A percentile compares a stretch with the other conserved stretches of the same genome.
Evolutionary conservation across 2,113 vertebrate species (phyloP).

Genomic region (Tachysurus fulvidraco): DNA sequence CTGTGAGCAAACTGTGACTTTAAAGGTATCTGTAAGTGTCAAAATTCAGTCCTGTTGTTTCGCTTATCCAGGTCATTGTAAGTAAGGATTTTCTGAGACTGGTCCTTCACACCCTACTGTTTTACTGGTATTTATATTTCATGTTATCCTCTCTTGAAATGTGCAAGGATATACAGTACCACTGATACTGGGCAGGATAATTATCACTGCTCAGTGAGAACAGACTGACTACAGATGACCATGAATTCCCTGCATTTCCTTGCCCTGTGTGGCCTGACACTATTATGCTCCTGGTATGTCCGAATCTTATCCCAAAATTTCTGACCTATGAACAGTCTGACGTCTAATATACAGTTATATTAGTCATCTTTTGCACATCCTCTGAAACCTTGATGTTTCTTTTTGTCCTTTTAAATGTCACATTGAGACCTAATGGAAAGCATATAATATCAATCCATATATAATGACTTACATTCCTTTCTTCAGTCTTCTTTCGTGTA

Average conservation of each 20-base stretch:
- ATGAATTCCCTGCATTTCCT: neutral
- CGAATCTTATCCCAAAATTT: neutral
- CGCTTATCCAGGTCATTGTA: neutral
- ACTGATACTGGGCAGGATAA: neutral
- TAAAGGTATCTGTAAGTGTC: neutral
- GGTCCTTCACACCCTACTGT: neutral
- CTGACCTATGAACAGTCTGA: neutral
- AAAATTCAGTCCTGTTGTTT: neutral
- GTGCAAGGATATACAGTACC: neutral
- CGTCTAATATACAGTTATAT: neutral
- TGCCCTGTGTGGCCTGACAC: neutral
- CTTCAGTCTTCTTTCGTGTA: slow-evolving; percentile 84
- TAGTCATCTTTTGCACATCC: neutral
- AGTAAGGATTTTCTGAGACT: neutral
- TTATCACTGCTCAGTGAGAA: neutral
- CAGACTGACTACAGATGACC: neutral
- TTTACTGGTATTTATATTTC: neutral
- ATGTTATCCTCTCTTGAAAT: neutral
- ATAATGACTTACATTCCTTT: slow-evolving; percentile 83
- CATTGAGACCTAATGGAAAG: neutral
- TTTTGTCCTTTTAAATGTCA: neutral
- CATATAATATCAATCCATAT: neutral
- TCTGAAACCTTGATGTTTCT: neutral
- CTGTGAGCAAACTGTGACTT: neutral
- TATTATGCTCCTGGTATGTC: neutral